A percentile compares a stretch with the other conserved stretches of the same genome.
These are phyloP conservation scores for Aphaenogaster ashmeadi DNA, from an alignment of 1,140 invertebrate species.

Conservation along the genomic window DNA sequence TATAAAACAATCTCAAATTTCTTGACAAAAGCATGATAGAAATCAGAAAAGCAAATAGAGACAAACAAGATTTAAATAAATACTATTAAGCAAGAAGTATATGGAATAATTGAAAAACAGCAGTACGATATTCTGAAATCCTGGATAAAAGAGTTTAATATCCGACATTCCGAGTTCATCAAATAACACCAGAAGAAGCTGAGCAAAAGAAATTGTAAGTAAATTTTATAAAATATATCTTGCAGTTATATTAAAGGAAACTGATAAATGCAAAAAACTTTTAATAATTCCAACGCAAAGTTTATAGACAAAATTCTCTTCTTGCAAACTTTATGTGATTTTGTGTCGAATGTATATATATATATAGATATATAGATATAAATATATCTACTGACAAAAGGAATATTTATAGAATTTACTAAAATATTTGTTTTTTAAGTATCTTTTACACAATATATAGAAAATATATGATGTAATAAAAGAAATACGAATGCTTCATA, in stretches of 20 bases:
- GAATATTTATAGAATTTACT: not conserved
- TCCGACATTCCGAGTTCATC: not conserved
- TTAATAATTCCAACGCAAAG: not conserved
- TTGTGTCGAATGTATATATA: not conserved
- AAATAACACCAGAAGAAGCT: constrained; percentile 7
- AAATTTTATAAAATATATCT: not conserved
- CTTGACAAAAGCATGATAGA: not conserved
- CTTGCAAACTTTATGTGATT: not conserved
- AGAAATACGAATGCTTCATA: not conserved
- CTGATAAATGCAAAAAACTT: not conserved
- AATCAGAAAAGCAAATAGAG: not conserved
- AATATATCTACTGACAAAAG: not conserved
- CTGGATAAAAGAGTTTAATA: not conserved
- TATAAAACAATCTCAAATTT: not conserved
- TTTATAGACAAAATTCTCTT: not conserved
- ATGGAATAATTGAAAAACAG: not conserved
- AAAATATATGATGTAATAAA: not conserved
- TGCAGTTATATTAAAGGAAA: not conserved
- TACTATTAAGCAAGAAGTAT: not conserved
- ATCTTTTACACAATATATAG: too few species aligned
- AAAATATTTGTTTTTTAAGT: not conserved
- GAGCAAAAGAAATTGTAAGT: constrained; percentile 12
- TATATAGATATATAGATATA: not conserved
- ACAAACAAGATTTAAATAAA: not conserved
- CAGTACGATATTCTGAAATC: not conserved